Evolutionary conservation across 2,888 invertebrate genomes (phyloP), one percentile per base, ranked within the genome.

Genomic region (Bimastos eiseni): DNA sequence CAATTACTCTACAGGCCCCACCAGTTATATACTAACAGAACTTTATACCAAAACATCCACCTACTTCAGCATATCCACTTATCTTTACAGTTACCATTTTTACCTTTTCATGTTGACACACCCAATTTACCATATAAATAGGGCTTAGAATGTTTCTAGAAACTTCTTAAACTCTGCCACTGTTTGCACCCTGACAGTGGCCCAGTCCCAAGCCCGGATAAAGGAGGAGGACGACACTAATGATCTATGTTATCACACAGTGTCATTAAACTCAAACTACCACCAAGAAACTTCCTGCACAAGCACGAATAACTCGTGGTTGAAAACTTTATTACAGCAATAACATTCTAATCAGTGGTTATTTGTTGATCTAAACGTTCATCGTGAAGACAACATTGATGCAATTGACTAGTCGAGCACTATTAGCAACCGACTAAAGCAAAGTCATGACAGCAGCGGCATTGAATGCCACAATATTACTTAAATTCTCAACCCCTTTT

Each of bases 361-460:
- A 70, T 70, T 30, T 70, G 70, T 70, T 70, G 70, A n/a, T 70
- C n/a, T 70, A 70, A 70, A 70, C 30, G 70, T 70, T 17, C 5
- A 70, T 70, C 17, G 8, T 70, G n/a, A 70, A n/a, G 30, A 70
- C 70, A 70, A 70, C 70, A 70, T 70, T n/a, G 70, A 70, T 70
- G 70, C 70, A 70, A 70, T n/a, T 70, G 70, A 70, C 70, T 70
- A 70, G 30, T 70, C n/a, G 70, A 70, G 70, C 30, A n/a, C 70
- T 70, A 70, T 70, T 70, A 70, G 70, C 70, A 70, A 70, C 70
- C 70, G 70, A 70, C 70, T 70, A 70, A 70, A 70, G 70, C 70
- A 70, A n/a, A 70, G 70, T n/a, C n/a, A n/a, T 70, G 70, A n/a
- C 70, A 70, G n/a, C 70, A 70, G n/a, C n/a, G 1, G 17, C n/a